A percentile compares a stretch with the other conserved stretches of the same genome.
phyloP scores from a whole-genome alignment of 37 sponge, comb jelly and placozoan species.

The Halisarca cf. caerulea region DNA sequence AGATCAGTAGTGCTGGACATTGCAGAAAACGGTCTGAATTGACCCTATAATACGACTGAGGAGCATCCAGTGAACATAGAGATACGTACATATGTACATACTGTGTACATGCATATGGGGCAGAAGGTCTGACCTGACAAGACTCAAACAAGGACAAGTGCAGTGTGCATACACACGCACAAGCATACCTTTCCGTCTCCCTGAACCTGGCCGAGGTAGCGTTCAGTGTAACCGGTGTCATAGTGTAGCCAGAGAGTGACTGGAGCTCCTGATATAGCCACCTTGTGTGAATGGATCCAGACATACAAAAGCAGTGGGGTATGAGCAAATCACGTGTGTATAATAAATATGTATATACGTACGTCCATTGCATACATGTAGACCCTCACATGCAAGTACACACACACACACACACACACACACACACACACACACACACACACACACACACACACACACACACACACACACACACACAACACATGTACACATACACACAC shows the following conservation, averaged over 20 bases:
- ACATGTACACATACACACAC: not conserved
- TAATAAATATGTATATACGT: too few species aligned
- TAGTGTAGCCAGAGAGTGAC: conserved; percentile 80
- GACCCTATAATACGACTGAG: too few species aligned
- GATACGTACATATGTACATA: not conserved
- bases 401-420: not conserved
- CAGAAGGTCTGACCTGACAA: not conserved
- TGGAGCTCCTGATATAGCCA: conserved; percentile 83
- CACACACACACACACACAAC: not conserved
- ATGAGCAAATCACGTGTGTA: not conserved
- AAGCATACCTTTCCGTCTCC: not conserved
- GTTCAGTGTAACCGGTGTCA: conserved; percentile 93
- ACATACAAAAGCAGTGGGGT: not conserved
- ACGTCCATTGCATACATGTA: too few species aligned
- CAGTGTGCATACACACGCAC: not conserved
- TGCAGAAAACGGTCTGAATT: too few species aligned
- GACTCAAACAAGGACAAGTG: not conserved
- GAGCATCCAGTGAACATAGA: not conserved
- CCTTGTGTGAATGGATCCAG: too few species aligned
- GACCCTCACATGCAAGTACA: too few species aligned
- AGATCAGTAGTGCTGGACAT: too few species aligned
- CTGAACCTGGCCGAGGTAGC: conserved; percentile 69
- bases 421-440: not conserved
- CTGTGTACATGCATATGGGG: not conserved
- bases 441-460: conserved; percentile 9